Evolutionary conservation across 2,113 vertebrate genomes (phyloP), one percentile per base, ranked within the genome.

Genomic region (Nestor notabilis): DNA sequence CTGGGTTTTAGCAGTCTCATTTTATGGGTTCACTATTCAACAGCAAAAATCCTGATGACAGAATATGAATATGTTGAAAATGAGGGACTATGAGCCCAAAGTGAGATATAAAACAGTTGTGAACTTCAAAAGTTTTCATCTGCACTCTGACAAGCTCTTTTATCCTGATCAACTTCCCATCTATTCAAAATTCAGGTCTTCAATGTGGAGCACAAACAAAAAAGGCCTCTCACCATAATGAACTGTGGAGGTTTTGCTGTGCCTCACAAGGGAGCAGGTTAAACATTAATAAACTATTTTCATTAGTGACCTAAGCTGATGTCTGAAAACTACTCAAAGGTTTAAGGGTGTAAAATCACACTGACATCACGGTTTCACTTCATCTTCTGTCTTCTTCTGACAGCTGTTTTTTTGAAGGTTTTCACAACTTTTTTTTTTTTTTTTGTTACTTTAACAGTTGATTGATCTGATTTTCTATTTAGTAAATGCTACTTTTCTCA

Each of bases 281-380:
- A 88, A 81, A 55, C 13, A 63, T 83, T 83, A 94, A 65, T 58
- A 81, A 89, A 79, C 8, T 85, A 21, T 92, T 90, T 94, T 87
- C 25, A 55, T 83, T 89, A 71, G 29, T 93, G 86, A 90, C 52
- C 61, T 83, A 29, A 79, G 29, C 7, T 83, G 47, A 46, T 74
- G 35, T 56, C n/a, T 90, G 63, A 94, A 83, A 83, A 96, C 39
- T 37, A 69, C 28, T 72, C 27, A 46, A 46, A 90, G 16, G 11
- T 64, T 68, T 55, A 61, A 83, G 85, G 7, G 15, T 68, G 69
- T 43, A 56, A 94, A 93, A 29, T 7, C 1, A 31, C 43, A 31
- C 33, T 86, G 60, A 70, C 39, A 21, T 55, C 33, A 66, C 39
- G 23, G 25, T 53, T 66, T 71, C 55, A 39, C 17, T 60, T 49